Evolutionary conservation across 37 sponge, comb jelly and placozoan genomes (phyloP).

Genomic region (Corticium candelabrum): DNA sequence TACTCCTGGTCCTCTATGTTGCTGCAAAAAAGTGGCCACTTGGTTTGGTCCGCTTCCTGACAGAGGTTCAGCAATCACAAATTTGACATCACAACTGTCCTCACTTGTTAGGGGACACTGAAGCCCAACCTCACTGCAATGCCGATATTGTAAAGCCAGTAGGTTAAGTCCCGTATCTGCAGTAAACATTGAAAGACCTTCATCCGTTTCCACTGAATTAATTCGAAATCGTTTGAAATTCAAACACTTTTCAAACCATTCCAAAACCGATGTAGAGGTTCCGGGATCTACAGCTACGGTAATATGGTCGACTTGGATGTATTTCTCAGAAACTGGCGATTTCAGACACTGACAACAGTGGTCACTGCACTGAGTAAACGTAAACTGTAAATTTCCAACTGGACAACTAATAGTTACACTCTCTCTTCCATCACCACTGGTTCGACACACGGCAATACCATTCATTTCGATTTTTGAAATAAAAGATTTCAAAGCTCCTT

Average conservation of each 20-base stretch:
- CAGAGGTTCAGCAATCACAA: constrained; percentile 32
- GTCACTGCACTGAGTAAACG: neutral
- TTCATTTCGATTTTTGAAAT: too few relatives aligned
- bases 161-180: too few relatives aligned
- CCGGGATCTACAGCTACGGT: constrained; percentile 15
- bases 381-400: neutral
- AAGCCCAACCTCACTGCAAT: too few relatives aligned
- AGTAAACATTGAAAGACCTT: constrained; percentile 23
- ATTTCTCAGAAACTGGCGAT: neutral
- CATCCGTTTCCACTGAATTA: constrained; percentile 12
- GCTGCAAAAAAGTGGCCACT: constrained; percentile 15
- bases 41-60: constrained; percentile 30
- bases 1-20: constrained; percentile 36
- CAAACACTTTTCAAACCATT: constrained; percentile 25
- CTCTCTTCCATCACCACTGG: neutral
- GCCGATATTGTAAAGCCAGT: too few relatives aligned
- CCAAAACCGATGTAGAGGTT: neutral
- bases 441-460: neutral
- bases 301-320: constrained; percentile 24
- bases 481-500: too few relatives aligned
- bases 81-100: neutral
- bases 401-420: neutral
- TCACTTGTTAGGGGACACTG: neutral
- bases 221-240: constrained; percentile 7
- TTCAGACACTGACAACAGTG: neutral